These are phyloP conservation scores for Luffia ferchaultella DNA, from an alignment of 2,888 invertebrate species.

Conservation along the genomic window DNA sequence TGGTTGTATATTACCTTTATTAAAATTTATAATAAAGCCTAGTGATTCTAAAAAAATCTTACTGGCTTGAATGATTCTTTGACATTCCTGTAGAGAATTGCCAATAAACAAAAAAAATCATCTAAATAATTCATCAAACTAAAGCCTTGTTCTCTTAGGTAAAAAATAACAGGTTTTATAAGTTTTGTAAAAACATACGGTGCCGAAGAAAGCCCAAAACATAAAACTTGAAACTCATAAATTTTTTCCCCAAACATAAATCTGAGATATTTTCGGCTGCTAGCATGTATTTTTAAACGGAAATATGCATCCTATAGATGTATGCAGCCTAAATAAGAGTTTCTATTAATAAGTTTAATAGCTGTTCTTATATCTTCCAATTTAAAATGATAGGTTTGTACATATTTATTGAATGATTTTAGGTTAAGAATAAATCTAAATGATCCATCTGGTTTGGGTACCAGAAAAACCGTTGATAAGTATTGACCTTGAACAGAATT, in stretches of 20 bases:
- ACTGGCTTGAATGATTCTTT: not conserved
- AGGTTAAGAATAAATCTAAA: slow-evolving; percentile 9
- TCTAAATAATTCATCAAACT: slow-evolving; percentile 3
- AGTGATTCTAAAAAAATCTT: not conserved
- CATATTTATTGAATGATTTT: slow-evolving; percentile 2
- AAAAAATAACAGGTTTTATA: slow-evolving; percentile 1
- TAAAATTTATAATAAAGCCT: slow-evolving; percentile 4
- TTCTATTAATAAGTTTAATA: slow-evolving; percentile 4
- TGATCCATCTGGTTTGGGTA: slow-evolving; percentile 7
- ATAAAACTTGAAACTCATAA: slow-evolving; percentile 9
- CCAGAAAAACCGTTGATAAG: slow-evolving; percentile 3
- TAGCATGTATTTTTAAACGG: not conserved
- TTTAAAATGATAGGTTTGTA: slow-evolving; percentile 7
- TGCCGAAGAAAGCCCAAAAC: slow-evolving; percentile 4
- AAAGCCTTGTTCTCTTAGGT: not conserved
- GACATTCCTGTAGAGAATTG: not conserved
- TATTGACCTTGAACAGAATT: not conserved
- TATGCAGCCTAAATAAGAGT: not conserved
- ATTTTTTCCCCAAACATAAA: slow-evolving; percentile 4
- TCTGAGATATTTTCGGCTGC: slow-evolving; percentile 7
- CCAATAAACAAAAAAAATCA: slow-evolving; percentile 1
- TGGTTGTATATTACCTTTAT: slow-evolving; percentile 3
- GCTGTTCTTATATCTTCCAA: slow-evolving; percentile 7
- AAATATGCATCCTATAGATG: slow-evolving; percentile 2
- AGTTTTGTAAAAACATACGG: slow-evolving; percentile 3